These are phyloP conservation scores for Siniperca obscura DNA, from an alignment of 2,797 vertebrate species.

Conservation along the genomic window DNA sequence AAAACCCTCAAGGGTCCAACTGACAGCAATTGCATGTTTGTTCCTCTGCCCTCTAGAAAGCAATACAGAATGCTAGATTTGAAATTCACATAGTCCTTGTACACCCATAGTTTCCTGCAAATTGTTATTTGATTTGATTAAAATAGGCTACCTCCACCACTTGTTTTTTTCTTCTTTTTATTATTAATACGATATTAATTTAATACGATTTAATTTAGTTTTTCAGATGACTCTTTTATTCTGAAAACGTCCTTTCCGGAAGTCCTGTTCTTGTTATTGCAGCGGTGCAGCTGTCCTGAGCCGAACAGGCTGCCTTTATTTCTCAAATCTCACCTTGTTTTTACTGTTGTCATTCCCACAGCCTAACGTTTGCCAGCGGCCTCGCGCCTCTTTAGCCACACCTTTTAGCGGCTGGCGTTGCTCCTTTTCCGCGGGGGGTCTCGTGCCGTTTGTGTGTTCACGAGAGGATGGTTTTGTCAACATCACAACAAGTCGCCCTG, in stretches of 20 bases:
- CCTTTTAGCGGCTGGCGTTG: neutral
- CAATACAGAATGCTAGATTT: neutral
- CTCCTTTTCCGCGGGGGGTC: neutral
- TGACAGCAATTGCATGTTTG: neutral
- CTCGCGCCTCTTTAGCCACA: fast-evolving
- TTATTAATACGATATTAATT: too few species aligned
- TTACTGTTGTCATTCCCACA: too few species aligned
- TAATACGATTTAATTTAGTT: neutral
- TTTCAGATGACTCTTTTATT: conserved; percentile 34
- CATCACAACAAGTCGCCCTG: conserved; percentile 84
- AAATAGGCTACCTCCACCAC: neutral
- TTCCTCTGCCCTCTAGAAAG: neutral
- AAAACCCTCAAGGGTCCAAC: neutral
- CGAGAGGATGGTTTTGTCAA: conserved; percentile 83
- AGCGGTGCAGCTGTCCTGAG: conserved; percentile 26
- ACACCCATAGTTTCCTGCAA: neutral
- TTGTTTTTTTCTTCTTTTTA: too few species aligned
- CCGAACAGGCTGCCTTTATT: neutral
- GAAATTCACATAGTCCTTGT: neutral
- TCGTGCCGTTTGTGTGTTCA: neutral
- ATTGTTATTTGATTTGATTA: neutral
- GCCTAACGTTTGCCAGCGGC: fast-evolving
- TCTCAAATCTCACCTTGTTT: neutral
- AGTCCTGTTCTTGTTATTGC: neutral
- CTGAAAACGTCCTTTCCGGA: conserved; percentile 38